phyloP scores from a whole-genome alignment of 2,888 invertebrate species.

The Cabera pusaria region DNA sequence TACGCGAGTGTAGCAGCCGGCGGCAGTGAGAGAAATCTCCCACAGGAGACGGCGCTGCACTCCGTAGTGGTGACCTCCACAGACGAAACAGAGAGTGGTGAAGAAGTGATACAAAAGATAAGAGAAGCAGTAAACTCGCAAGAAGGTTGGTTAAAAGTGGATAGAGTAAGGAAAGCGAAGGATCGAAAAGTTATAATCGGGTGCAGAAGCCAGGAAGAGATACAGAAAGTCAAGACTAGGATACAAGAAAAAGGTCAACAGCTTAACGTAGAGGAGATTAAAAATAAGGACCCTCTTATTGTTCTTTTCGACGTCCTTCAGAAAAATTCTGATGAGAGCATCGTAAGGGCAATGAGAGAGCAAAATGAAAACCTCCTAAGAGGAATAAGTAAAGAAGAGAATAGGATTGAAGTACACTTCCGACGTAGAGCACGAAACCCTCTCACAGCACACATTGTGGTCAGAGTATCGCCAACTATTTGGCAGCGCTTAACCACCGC shows the following conservation, averaged over 20 bases:
- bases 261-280: too few relatives aligned
- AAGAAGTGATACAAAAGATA: not conserved
- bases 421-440: not conserved
- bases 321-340: too few relatives aligned
- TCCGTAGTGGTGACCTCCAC: not conserved
- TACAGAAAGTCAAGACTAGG: too few relatives aligned
- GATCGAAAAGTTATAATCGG: conserved; percentile 8
- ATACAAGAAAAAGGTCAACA: too few relatives aligned
- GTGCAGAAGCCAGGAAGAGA: conserved; percentile 1
- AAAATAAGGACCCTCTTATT: too few relatives aligned
- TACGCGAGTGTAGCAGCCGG: too few relatives aligned
- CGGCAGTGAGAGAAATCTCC: too few relatives aligned
- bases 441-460: not conserved
- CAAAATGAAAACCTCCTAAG: not conserved
- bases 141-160: not conserved
- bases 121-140: not conserved
- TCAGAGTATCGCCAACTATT: conserved; percentile 12
- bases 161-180: conserved; percentile 8
- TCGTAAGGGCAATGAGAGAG: too few relatives aligned
- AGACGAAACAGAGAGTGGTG: not conserved
- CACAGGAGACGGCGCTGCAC: not conserved
- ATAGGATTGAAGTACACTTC: not conserved
- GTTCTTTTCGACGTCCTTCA: too few relatives aligned
- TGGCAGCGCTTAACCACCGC: conserved; percentile 10
- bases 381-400: not conserved